Evolutionary conservation across 2,888 invertebrate genomes (phyloP), one percentile per base, ranked within the genome.

Genomic region (Dryobotodes eremita): DNA sequence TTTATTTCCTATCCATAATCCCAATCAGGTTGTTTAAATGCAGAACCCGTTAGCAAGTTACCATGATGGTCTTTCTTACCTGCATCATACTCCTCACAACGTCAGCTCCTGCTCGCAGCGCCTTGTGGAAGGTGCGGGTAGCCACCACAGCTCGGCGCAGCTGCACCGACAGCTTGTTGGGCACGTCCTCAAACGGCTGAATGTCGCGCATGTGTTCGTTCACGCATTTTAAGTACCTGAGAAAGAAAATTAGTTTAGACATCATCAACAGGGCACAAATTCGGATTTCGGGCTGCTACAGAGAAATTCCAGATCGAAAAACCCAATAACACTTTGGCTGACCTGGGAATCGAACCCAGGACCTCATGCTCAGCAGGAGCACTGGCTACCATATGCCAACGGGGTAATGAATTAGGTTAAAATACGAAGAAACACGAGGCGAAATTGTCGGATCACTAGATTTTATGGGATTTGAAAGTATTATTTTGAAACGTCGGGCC

Each of bases 131-230:
- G 73, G 99, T 99, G 89, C 99, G 97, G 13, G 99, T 99, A 31
- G 99, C 99, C 50, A 99, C 98, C 96, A 99, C 99, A 0, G 99
- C 98, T 70, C 99, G 97, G 90, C 98, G 98, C 90, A 99, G 98
- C 95, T 99, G 99, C 81, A 98, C 97, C 17, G 98, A 98, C 83
- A 99, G 97, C 96, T 99, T 99, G 92, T 98, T 98, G 2, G 99
- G 99, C 65, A 99, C 98, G 94, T 99, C 99, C 46, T 99, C 99
- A 93, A 99, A 99, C 0, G 99, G 99, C 92, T 99, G 98, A 94
- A 99, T 97, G 89, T 99, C 98, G 75, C 98, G 98, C 99, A 99
- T 99, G 93, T 99, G 98, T 92, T 98, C 98, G 88, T 98, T 98
- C 83, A 99, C 98, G 95, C 99, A 99, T 75, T 97, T 97, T 90